These are phyloP conservation scores for Mormyrus lacerda DNA, from an alignment of 2,113 vertebrate species.

Conservation along the genomic window DNA sequence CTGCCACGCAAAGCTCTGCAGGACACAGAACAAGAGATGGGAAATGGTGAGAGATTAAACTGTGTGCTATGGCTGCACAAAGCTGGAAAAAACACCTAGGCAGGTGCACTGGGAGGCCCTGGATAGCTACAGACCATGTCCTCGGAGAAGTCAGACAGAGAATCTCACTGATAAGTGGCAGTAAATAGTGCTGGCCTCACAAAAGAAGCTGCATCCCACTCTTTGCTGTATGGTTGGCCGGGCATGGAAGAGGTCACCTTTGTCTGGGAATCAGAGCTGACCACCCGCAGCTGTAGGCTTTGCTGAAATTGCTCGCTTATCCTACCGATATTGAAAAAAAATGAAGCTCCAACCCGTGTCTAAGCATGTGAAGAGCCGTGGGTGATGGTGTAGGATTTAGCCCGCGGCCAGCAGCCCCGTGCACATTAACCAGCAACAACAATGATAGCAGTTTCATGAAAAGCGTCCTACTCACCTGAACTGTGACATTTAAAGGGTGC, in stretches of 20 bases:
- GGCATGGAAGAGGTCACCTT: not conserved
- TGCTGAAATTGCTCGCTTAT: conserved; percentile 48
- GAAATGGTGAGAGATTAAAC: not conserved
- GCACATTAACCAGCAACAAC: conserved; percentile 3
- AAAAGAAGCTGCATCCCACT: not conserved
- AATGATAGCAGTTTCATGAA: conserved; percentile 4
- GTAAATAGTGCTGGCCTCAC: conserved; percentile 3
- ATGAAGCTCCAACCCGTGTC: conserved; percentile 24
- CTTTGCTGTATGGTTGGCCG: conserved; percentile 1
- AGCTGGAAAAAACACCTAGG: not conserved
- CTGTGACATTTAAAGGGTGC: conserved; percentile 28
- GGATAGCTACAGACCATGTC: not conserved
- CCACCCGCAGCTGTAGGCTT: conserved; percentile 40
- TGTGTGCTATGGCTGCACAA: not conserved
- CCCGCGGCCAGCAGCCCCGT: not conserved
- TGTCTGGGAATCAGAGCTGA: not conserved
- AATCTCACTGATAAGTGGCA: not conserved
- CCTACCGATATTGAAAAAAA: conserved; percentile 27
- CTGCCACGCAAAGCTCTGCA: not conserved
- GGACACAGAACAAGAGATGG: not conserved
- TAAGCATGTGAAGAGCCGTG: conserved; percentile 25
- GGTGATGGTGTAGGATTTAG: conserved; percentile 19
- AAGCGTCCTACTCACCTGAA: conserved; percentile 6
- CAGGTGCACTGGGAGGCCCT: not conserved
- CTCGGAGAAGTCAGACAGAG: not conserved